phyloP scores from a whole-genome alignment of 2,888 invertebrate genomes.

The Trichogramma evanescens region DNA sequence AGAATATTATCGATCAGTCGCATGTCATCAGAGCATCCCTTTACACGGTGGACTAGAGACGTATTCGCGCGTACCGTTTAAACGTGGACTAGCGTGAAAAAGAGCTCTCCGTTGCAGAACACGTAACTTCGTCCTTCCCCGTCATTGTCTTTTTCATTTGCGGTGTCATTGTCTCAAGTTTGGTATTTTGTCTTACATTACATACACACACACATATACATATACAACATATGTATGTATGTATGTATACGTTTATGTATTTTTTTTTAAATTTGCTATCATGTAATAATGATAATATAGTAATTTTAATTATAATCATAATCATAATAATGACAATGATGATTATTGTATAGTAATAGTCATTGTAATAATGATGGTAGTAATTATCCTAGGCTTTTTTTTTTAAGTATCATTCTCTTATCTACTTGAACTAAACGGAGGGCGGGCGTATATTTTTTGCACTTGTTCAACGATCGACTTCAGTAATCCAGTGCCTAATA shows the following conservation, averaged over 20 bases:
- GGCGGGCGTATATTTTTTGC: too few species aligned
- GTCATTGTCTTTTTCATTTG: slow-evolving; percentile 11
- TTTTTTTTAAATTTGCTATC: too few species aligned
- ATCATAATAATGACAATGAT: too few species aligned
- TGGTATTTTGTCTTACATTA: slow-evolving; percentile 7
- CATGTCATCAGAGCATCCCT: slow-evolving; percentile 7
- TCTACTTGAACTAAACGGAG: too few species aligned
- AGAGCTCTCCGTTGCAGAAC: slow-evolving; percentile 5
- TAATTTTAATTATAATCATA: not conserved
- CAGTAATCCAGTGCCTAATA: not conserved
- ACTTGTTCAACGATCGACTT: too few species aligned
- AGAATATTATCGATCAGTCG: slow-evolving; percentile 8
- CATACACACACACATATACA: slow-evolving; percentile 17
- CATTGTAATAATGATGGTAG: too few species aligned
- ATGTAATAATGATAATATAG: not conserved
- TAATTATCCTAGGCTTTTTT: too few species aligned
- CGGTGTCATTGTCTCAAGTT: slow-evolving; percentile 2
- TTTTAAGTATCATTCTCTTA: too few species aligned
- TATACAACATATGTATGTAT: slow-evolving; percentile 6
- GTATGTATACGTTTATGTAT: not conserved
- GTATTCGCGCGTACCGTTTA: not conserved
- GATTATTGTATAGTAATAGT: too few species aligned
- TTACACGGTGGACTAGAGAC: slow-evolving; percentile 18
- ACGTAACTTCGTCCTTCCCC: slow-evolving; percentile 21
- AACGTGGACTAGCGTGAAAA: slow-evolving; percentile 19